Conservation (phyloP, 1,140 invertebrate genomes). For the Triops cancriformis region DNA sequence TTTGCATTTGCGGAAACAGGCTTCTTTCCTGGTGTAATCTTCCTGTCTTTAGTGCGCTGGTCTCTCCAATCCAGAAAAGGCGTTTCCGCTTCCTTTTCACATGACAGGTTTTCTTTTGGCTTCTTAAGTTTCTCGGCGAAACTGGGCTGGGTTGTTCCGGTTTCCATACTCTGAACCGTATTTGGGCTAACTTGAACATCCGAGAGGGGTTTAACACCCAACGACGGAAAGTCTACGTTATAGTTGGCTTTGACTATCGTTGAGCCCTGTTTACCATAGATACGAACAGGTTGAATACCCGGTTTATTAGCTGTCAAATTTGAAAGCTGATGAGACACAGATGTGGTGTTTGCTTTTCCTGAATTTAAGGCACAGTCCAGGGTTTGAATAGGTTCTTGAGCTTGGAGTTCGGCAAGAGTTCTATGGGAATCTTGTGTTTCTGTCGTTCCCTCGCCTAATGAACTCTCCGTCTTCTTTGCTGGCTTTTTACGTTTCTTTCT, state of each 20-base stretch:
- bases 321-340: neutral
- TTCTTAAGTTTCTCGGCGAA: constrained; percentile 24
- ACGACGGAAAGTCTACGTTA: neutral
- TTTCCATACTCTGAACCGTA: neutral
- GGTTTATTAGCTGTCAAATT: neutral
- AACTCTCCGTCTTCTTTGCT: neutral
- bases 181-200: neutral
- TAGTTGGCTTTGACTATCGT: neutral
- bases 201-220: neutral
- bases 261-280: neutral
- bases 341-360: neutral
- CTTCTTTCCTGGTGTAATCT: neutral
- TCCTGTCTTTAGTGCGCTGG: constrained; percentile 16
- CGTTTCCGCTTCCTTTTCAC: neutral
- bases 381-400: neutral
- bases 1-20: neutral
- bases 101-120: neutral
- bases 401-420: neutral
- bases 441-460: neutral
- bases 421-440: neutral
- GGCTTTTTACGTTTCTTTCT: neutral
- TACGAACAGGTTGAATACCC: neutral
- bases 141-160: neutral
- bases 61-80: constrained; percentile 28
- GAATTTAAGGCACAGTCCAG: neutral